phyloP scores from a whole-genome alignment of 2,888 invertebrate species.

The Camponotus fellah region DNA sequence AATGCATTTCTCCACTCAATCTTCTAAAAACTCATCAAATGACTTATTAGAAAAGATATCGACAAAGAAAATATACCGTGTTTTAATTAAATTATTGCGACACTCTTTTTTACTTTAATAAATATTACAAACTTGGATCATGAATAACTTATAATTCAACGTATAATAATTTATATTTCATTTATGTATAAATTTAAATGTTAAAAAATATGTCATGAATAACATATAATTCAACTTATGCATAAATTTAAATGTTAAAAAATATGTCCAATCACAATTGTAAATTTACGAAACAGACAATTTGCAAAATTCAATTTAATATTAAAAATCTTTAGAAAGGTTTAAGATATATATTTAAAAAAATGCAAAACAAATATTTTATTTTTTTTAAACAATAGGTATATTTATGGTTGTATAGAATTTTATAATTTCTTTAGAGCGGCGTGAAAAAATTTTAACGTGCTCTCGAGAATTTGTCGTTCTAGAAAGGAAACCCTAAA shows the following conservation, averaged over 20 bases:
- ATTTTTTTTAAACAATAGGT: constrained; percentile 1
- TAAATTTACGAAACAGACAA: neutral
- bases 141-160: neutral
- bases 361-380: neutral
- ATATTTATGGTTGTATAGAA: constrained; percentile 63
- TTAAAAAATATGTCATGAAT: neutral
- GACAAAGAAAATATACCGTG: neutral
- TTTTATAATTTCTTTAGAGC: constrained; percentile 64
- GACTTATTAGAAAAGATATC: constrained; percentile 28
- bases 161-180: neutral
- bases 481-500: constrained; percentile 78
- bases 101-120: neutral
- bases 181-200: neutral
- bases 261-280: neutral
- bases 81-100: constrained; percentile 31
- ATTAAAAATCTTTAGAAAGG: neutral
- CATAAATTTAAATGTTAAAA: neutral
- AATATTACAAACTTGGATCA: neutral
- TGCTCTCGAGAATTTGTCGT: constrained; percentile 46
- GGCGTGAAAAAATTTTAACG: constrained; percentile 69
- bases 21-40: constrained; percentile 58
- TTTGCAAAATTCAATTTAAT: neutral
- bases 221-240: neutral
- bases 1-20: constrained; percentile 63
- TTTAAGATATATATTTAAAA: neutral